Evolutionary conservation across 1,140 invertebrate genomes (phyloP).

Genomic region (Lasaia peninsularis): DNA sequence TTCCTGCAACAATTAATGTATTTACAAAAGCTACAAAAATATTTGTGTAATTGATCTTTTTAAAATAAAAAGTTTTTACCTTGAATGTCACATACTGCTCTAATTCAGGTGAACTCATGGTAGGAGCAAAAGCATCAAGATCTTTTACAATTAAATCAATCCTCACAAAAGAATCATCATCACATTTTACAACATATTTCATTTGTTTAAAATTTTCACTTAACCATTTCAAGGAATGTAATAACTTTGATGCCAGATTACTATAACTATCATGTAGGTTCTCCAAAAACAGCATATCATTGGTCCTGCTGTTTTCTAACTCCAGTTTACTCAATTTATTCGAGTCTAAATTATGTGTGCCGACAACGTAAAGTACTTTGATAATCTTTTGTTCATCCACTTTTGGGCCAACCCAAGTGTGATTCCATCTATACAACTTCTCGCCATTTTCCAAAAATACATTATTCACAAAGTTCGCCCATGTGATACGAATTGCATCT

Average conservation of each 20-base stretch:
- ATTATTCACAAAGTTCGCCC: conserved; percentile 56
- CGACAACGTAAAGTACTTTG: conserved; percentile 55
- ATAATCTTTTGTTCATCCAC: conserved; percentile 33
- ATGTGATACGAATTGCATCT: conserved; percentile 56
- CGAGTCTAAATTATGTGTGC: conserved; percentile 38
- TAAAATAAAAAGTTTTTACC: conserved; percentile 33
- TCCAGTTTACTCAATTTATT: conserved; percentile 35
- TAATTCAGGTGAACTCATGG: conserved; percentile 49
- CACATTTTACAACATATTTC: conserved; percentile 68
- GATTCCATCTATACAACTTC: conserved; percentile 58
- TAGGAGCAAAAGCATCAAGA: conserved; percentile 55
- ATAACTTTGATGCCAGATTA: conserved; percentile 50
- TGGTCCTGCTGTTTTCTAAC: conserved; percentile 40
- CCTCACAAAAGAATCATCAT: conserved; percentile 71
- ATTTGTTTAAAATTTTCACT: conserved; percentile 43
- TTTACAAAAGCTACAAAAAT: no score
- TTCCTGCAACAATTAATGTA: no score
- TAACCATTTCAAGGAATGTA: conserved; percentile 47
- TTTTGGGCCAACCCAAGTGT: conserved; percentile 34
- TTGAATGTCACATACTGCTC: conserved; percentile 48
- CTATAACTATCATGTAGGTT: conserved; percentile 56
- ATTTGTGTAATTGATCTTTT: no score
- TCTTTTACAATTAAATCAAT: conserved; percentile 59
- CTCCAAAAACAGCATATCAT: conserved; percentile 52
- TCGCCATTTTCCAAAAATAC: conserved; percentile 61